Percentiles rank a stretch among this genome's conserved stretches.
Evolutionary conservation across 2,888 invertebrate genomes (phyloP).

Genomic region (Cheilosia impressa): DNA sequence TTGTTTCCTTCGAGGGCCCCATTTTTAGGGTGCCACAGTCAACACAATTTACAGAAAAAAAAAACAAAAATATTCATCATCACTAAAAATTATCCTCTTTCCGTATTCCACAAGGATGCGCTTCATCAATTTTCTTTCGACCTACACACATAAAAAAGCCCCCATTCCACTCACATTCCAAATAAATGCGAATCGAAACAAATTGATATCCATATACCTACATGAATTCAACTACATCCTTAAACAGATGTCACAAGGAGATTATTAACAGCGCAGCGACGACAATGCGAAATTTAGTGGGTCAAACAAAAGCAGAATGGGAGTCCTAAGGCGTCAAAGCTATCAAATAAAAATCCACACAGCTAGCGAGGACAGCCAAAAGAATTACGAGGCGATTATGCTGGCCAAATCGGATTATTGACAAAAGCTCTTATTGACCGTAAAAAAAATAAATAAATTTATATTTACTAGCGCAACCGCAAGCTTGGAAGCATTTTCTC

Average conservation of each 20-base stretch:
- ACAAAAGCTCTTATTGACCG: slow-evolving; percentile 59
- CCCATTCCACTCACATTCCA: too few relatives aligned
- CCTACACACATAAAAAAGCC: too few relatives aligned
- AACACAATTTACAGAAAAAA: too few relatives aligned
- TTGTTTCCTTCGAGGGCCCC: too few relatives aligned
- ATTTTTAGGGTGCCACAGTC: too few relatives aligned
- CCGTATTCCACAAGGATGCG: too few relatives aligned
- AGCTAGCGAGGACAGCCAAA: not conserved
- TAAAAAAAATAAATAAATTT: slow-evolving; percentile 43
- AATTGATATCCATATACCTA: too few relatives aligned
- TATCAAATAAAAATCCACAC: slow-evolving; percentile 21
- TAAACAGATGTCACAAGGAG: slow-evolving; percentile 21
- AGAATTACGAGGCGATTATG: slow-evolving; percentile 65
- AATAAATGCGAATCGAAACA: too few relatives aligned
- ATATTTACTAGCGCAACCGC: slow-evolving; percentile 36
- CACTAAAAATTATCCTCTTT: too few relatives aligned
- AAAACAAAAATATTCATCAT: too few relatives aligned
- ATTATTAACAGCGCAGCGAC: slow-evolving; percentile 1
- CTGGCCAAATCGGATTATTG: slow-evolving; percentile 67
- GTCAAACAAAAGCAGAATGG: slow-evolving; percentile 12
- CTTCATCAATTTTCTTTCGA: too few relatives aligned
- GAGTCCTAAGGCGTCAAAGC: slow-evolving; percentile 53
- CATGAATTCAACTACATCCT: too few relatives aligned
- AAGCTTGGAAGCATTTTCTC: slow-evolving; percentile 5
- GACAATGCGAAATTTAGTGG: slow-evolving; percentile 16